Evolutionary conservation across 2,797 vertebrate species (phyloP).

Genomic region (Rhynchonycteris naso): DNA sequence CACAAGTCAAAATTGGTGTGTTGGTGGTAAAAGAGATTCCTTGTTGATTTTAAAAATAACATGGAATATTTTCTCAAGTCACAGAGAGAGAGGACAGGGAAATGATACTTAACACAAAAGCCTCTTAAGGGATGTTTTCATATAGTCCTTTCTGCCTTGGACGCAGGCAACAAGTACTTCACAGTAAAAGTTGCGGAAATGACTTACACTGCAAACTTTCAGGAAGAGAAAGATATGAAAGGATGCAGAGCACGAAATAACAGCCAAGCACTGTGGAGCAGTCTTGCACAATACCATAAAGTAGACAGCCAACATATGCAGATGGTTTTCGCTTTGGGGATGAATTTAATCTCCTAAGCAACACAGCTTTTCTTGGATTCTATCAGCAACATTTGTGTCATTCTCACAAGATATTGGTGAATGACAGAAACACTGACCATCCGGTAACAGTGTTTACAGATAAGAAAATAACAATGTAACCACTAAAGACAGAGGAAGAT

Average conservation of each 20-base stretch:
- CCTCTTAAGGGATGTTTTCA: not conserved
- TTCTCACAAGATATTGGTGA: not conserved
- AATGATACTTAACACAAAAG: constrained; percentile 38
- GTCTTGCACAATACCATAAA: not conserved
- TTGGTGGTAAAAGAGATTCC: not conserved
- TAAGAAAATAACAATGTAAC: not conserved
- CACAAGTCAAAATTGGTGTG: not conserved
- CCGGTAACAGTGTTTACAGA: not conserved
- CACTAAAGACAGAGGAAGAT: not conserved
- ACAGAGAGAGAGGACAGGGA: not conserved
- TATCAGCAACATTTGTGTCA: not conserved
- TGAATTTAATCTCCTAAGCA: constrained; percentile 13
- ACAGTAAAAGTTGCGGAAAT: not conserved
- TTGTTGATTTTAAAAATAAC: constrained; percentile 20
- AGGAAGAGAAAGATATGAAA: not conserved
- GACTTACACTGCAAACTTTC: not conserved
- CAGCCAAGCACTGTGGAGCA: not conserved
- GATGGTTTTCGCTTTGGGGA: not conserved
- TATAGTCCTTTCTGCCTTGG: not conserved
- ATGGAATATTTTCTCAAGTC: constrained; percentile 35
- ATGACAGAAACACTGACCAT: not conserved
- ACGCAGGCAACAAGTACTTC: constrained; percentile 34
- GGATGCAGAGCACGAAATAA: not conserved
- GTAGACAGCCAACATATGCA: not conserved
- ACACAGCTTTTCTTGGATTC: not conserved